Base-by-base conservation (phyloP, 2,113 vertebrate genomes). In the Sapajus apella region DNA sequence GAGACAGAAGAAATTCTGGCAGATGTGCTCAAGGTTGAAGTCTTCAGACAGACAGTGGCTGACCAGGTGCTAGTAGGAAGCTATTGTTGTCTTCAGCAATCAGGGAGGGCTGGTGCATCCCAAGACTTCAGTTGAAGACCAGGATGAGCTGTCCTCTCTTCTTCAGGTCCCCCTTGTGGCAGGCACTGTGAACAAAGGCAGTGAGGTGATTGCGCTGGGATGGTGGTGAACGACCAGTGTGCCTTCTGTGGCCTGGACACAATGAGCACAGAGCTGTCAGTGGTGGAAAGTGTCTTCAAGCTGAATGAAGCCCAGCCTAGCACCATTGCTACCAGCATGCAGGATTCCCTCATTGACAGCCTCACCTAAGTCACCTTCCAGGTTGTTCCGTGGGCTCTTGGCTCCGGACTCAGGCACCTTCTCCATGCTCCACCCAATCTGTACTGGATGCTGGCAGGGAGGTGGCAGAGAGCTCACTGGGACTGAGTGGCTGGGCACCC, bases 161-260 rank as follows among this genome's bases (percentile, higher is more conserved):
- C 99, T 99, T 10, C 99, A 99, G 95, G 99, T 99, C 12, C 99
- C 99, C 1, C 98, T 99, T 0, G 99, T 99, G 99, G 99, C 99
- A 0, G 99, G 99, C 2, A 99, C 99, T 0, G 99, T 99, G 97
- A 99, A 99, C 96, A 99, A 99, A 4, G 99, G 99, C 93, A 99
- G 99, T 0, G 99, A 99, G 87, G 99, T 99, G n/a, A 99, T 99
- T 11, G 99, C 0, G 99, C 98, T 0, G 99, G 99, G 11, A 99
- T 99, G 99, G 99, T 99, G 92, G 99, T 99, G 16, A 99, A 99
- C 0, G 99, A 99, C 98, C 99, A 99, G 99, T 99, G 99, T 72
- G 99, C 99, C 45, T 99, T 99, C 98, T 99, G 99, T 16, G 99
- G 99, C 3, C 98, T 99, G 98, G 99, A 99, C 97, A 99, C 99